A percentile compares a stretch with the other conserved stretches of the same genome.
Evolutionary conservation across 2,888 invertebrate species (phyloP).

Genomic region (Ferrisia virgata): DNA sequence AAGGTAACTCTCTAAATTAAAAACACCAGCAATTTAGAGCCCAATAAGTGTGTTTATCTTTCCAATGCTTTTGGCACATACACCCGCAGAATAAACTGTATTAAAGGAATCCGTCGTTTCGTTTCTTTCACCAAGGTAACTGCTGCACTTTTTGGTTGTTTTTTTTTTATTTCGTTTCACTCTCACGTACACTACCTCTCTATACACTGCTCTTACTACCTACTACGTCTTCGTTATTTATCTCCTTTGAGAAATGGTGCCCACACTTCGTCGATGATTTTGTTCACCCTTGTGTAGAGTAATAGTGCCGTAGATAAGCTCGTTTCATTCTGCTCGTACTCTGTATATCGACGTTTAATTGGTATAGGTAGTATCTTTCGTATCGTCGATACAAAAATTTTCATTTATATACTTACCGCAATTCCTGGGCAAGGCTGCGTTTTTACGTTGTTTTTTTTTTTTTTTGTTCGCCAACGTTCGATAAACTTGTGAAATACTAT

Average conservation of each 20-base stretch:
- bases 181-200: not conserved
- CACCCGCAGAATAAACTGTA: conserved; percentile 40
- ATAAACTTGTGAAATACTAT: not conserved
- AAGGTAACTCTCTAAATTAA: conserved; percentile 61
- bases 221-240: not conserved
- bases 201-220: no score
- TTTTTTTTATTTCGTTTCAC: conserved; percentile 22
- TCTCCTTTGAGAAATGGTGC: conserved; percentile 34
- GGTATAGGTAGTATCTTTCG: no score
- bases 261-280: conserved; percentile 8
- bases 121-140: conserved; percentile 34
- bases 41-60: conserved; percentile 40
- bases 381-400: no score
- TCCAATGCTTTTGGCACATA: conserved; percentile 42
- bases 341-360: no score
- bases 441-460: not conserved
- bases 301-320: not conserved
- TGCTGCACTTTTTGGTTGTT: conserved; percentile 38
- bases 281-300: not conserved
- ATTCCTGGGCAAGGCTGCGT: not conserved
- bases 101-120: conserved; percentile 29
- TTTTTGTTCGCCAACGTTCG: not conserved
- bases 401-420: no score
- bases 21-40: conserved; percentile 42
- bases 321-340: not conserved